Base-by-base conservation (phyloP, 2,888 invertebrate species). In the Elmis aenea region DNA sequence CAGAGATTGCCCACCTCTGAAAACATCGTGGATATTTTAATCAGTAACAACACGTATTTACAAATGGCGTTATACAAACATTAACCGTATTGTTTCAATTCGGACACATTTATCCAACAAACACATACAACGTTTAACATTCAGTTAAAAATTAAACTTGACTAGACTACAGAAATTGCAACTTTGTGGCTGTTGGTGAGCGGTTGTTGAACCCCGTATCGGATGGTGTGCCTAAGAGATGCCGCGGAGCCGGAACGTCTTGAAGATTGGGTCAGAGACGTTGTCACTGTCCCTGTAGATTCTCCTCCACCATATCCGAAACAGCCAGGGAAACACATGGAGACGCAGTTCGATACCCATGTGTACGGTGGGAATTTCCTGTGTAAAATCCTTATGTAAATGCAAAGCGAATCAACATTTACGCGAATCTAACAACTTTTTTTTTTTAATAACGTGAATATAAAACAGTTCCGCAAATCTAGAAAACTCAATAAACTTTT, bases 311-410 rank as follows among this genome's bases (percentile, higher is more conserved):
- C 58, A 48, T 60, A 61, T 22, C 61, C 61, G 24, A 64, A 50
- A 47, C 64, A 64, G 21, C 58, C 60, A 12, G 64, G 62, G 42
- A 62, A 59, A 42, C 64, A 65, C 38, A 59, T 38, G 24, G 62
- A 58, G 33, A 65, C 46, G 48, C 66, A 67, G 48, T 79, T 79
- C 68, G 79, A 77, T 48, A 81, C 65, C 82, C 83, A 83, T 48
- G 79, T 80, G 63, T 81, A 81, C 5, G 82, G 81, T 1, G 82
- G 80, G 46, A 80, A 73, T 57, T 77, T 77, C 65, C 78, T 77
- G 60, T 51, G 58, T 47, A 52, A 55, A n/a, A n/a, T n/a, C n/a
- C n/a, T n/a, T n/a, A n/a, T n/a, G n/a, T n/a, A n/a, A n/a, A n/a
- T n/a, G n/a, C n/a, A n/a, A n/a, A n/a, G n/a, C n/a, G n/a, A n/a